These are phyloP conservation scores for Quadriops clusia DNA, from an alignment of 2,888 invertebrate species.

Conservation along the genomic window DNA sequence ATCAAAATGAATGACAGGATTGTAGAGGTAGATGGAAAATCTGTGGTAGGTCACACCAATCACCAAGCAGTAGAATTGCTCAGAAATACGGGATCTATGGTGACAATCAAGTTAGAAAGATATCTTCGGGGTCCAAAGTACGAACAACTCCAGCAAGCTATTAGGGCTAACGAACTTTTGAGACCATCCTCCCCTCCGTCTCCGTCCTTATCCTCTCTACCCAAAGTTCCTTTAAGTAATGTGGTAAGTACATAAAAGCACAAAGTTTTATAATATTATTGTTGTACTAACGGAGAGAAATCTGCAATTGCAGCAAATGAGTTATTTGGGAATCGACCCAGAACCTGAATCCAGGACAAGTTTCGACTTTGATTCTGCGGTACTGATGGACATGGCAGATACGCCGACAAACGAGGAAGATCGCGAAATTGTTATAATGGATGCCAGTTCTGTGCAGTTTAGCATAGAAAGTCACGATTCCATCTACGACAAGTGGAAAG, in stretches of 20 bases:
- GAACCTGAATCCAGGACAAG: constrained; percentile 56
- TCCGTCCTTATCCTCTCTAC: constrained; percentile 59
- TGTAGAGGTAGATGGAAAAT: constrained; percentile 80
- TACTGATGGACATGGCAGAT: constrained; percentile 36
- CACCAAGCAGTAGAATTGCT: constrained; percentile 85
- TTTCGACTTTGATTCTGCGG: constrained; percentile 37
- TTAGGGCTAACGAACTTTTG: constrained; percentile 57
- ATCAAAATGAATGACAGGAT: constrained; percentile 96
- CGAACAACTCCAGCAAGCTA: constrained; percentile 68
- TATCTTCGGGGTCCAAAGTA: constrained; percentile 82
- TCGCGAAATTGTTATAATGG: constrained; percentile 54
- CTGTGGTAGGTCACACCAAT: constrained; percentile 85
- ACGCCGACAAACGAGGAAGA: constrained; percentile 49
- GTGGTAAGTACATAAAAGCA: constrained; percentile 38
- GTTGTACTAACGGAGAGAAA: background rate
- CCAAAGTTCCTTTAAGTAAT: constrained; percentile 63
- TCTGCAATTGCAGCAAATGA: constrained; percentile 25
- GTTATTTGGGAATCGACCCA: constrained; percentile 39
- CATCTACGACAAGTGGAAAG: constrained; percentile 67
- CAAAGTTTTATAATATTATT: constrained; percentile 2
- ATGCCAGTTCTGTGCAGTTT: constrained; percentile 30
- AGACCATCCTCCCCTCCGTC: constrained; percentile 51
- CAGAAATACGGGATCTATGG: constrained; percentile 66
- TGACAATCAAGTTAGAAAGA: constrained; percentile 57
- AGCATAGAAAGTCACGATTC: constrained; percentile 50